A percentile compares a stretch with the other conserved stretches of the same genome.
phyloP scores from a whole-genome alignment of 2,113 vertebrate species.

The Pituophis catenifer region DNA sequence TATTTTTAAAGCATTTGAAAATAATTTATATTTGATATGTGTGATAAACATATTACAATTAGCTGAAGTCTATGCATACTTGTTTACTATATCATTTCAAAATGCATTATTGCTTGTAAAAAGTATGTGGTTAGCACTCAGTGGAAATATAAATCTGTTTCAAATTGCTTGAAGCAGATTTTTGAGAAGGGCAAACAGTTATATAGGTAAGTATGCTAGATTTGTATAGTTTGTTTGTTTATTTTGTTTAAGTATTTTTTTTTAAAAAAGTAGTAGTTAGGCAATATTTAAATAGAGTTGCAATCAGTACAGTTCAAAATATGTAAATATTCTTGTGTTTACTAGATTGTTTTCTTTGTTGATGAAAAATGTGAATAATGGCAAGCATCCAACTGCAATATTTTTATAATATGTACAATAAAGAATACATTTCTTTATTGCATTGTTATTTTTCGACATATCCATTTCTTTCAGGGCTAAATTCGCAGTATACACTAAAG shows the following conservation, averaged over 20 bases:
- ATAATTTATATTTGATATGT: not conserved
- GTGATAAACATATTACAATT: not conserved
- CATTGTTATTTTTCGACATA: not conserved
- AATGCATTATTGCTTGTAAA: not conserved
- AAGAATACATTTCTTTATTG: not conserved
- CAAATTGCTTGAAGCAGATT: not conserved
- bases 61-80: not conserved
- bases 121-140: not conserved
- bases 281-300: not conserved
- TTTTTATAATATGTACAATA: not conserved
- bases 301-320: not conserved
- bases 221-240: not conserved
- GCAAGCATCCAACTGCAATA: not conserved
- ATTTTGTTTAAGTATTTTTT: not conserved
- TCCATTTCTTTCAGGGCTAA: not conserved
- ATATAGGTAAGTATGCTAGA: not conserved
- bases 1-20: conserved; percentile 3
- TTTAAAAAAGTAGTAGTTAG: not conserved
- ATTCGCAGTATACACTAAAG: not conserved
- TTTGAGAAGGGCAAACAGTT: not conserved
- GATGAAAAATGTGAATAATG: not conserved
- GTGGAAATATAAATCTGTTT: not conserved
- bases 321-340: not conserved
- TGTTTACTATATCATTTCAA: not conserved
- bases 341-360: not conserved